Evolutionary conservation across 2,113 vertebrate genomes (phyloP), one percentile per base, ranked within the genome.

Genomic region (Xyrauchen texanus): DNA sequence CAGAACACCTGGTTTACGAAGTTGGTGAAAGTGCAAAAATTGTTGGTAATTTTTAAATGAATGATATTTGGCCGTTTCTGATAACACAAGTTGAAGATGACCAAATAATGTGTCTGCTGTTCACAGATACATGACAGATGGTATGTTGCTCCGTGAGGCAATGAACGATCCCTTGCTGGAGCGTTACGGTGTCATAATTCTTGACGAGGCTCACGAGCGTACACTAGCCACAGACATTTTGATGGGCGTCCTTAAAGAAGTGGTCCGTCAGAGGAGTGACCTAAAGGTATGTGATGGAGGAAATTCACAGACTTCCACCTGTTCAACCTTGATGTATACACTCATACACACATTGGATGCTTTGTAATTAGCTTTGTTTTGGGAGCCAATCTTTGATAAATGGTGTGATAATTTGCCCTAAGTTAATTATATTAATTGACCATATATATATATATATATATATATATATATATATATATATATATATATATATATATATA

Each of bases 121-220:
- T 5, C 64, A 5, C 71, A 98, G 96, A 84, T 98, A 98, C 80
- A 98, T 98, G 97, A 98, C 96, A 80, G 97, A 99, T 79, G 97
- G 97, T 77, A 98, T 98, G 97, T 85, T 99, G 84, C 96, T 99
- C 79, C 95, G 97, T 61, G 97, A 99, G 87, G 96, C 96, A 10
- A 98, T 98, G 96, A 98, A 98, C 2, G 96, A 99, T 86, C 96
- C 97, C n/a, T 91, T 98, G 70, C 91, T 99, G 76, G 97, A 98
- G 79, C 95, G 96, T 65, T 98, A 98, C 0, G 96, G 96, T 60
- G 97, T 99, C 75, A 96, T 99, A 87, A 98, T 98, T 86, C 93
- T 98, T 91, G 97, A 98, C 61, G 96, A 99, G 87, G 97, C 97
- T 68, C 97, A 99, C 71, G 96, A 99, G 86, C 95, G 97, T 85